Evolutionary conservation across 2,888 invertebrate genomes (phyloP).

Genomic region (Seira sanloemensis): DNA sequence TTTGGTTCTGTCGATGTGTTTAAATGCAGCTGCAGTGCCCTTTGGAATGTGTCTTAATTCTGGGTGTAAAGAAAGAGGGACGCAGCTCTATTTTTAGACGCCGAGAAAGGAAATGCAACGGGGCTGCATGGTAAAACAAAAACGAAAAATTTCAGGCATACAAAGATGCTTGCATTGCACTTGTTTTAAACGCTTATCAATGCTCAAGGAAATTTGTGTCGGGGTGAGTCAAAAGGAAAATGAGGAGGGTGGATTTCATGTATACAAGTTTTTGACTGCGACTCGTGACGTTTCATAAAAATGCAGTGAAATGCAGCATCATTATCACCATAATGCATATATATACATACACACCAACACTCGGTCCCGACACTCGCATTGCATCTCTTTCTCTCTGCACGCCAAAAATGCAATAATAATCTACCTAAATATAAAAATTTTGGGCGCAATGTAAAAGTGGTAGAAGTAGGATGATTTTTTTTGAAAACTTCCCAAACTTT

Average conservation of each 20-base stretch:
- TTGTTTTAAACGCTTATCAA: neutral
- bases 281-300: conserved; percentile 41
- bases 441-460: neutral
- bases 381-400: neutral
- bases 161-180: neutral
- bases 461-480: neutral
- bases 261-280: neutral
- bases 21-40: neutral
- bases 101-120: neutral
- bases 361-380: too few relatives aligned
- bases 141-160: neutral
- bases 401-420: neutral
- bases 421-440: neutral
- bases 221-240: conserved; percentile 22
- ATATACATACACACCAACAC: too few relatives aligned
- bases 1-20: too few relatives aligned
- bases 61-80: neutral
- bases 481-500: neutral
- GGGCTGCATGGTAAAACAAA: neutral
- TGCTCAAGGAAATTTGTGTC: neutral
- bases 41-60: neutral
- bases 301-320: neutral
- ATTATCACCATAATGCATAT: too few relatives aligned
- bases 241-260: conserved; percentile 31
- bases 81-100: neutral